Evolutionary conservation across 2,888 invertebrate species (phyloP), one percentile per base, ranked within the genome.

Genomic region (Pollenia angustigena): DNA sequence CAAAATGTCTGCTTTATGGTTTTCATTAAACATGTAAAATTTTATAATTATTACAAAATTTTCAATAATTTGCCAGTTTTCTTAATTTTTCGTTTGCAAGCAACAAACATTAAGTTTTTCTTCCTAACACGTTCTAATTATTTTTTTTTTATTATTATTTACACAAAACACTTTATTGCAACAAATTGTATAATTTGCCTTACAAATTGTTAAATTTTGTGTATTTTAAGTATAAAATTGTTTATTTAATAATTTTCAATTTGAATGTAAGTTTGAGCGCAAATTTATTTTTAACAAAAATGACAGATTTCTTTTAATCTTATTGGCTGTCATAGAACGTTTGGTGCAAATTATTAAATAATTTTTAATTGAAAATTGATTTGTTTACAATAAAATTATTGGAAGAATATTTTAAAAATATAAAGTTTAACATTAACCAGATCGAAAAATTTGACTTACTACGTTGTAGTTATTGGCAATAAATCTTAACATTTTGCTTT

Each of bases 1-100:
- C 87, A 74, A 69, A 18, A 81, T 76, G 87, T 87, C 87, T 87
- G 87, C 81, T 87, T 81, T 76, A 62, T 69, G 42, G 60, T 68
- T 87, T 78, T 87, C 72, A 81, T 74, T 79, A 62, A 71, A 32
- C 64, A 50, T n/a, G 62, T 76, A 76, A 76, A 69, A 54, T 56
- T 69, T 62, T 56, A 18, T 40, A 62, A 76, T 71, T 69, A 64
- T 54, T 82, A 52, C 69, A 76, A 64, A 56, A 64, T 71, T 46
- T 42, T 62, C 9, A 48, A 18, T 79, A 23, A 52, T 71, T 14
- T 56, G 40, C 42, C 18, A 56, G 46, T 50, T 48, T 69, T 40
- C 23, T 18, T 52, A 62, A 60, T 14, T 44, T 18, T 12, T 32
- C 18, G 16, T 11, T 7, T 2, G 8, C 11, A 11, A 48, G n/a